These are phyloP conservation scores for Catharus minimus DNA, from an alignment of 2,113 vertebrate species.

Conservation along the genomic window DNA sequence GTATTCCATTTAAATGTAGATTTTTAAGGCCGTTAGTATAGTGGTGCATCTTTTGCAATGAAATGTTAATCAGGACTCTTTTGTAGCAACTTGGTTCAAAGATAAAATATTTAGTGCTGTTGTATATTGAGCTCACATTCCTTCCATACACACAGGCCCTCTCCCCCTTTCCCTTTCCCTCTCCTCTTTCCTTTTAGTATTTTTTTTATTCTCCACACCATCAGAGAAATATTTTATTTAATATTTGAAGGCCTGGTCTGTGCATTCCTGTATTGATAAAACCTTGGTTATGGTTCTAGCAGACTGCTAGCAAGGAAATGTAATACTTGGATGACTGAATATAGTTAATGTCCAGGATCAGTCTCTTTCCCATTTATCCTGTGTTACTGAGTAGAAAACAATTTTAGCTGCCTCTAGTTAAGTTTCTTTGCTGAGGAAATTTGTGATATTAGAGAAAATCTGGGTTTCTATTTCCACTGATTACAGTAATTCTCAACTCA, in stretches of 20 bases:
- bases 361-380: neutral
- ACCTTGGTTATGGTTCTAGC: neutral
- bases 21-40: conserved; percentile 55
- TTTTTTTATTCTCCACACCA: neutral
- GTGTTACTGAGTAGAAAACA: neutral
- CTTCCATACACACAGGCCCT: neutral
- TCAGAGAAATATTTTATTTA: neutral
- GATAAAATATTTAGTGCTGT: conserved; percentile 58
- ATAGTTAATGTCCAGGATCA: neutral
- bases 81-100: conserved; percentile 43
- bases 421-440: neutral
- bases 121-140: conserved; percentile 13
- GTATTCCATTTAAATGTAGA: conserved; percentile 66
- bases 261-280: neutral
- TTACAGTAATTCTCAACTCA: neutral
- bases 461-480: neutral
- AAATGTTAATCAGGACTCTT: conserved; percentile 58
- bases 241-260: neutral
- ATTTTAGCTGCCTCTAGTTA: neutral
- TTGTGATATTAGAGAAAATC: neutral
- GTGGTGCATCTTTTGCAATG: conserved; percentile 47
- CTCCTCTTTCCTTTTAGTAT: neutral
- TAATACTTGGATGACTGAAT: neutral
- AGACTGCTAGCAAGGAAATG: neutral
- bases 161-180: neutral